These are phyloP conservation scores for Cataglyphis altisquamis DNA, from an alignment of 2,888 invertebrate genomes.

Conservation along the genomic window DNA sequence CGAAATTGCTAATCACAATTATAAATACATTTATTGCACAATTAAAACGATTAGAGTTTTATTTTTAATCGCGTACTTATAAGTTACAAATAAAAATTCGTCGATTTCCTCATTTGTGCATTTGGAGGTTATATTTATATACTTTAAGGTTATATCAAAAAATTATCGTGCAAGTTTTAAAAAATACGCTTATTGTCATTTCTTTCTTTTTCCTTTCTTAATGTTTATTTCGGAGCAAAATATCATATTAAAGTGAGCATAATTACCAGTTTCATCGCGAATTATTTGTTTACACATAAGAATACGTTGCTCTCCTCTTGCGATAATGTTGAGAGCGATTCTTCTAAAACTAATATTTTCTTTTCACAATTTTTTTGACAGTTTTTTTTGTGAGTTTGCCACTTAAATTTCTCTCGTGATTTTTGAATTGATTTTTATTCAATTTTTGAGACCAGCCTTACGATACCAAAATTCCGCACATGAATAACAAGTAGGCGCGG, in stretches of 20 bases:
- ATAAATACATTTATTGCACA: no score
- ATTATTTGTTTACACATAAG: constrained; percentile 20
- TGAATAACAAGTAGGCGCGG: no score
- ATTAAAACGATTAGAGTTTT: no score
- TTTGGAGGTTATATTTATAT: not conserved
- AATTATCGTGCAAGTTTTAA: not conserved
- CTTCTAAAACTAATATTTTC: no score
- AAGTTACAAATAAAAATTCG: no score
- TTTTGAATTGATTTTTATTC: not conserved
- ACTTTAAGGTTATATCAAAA: not conserved
- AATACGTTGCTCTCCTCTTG: not conserved
- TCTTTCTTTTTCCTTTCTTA: not conserved
- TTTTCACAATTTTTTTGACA: no score
- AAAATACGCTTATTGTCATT: not conserved
- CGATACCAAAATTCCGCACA: no score
- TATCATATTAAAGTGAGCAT: constrained; percentile 15
- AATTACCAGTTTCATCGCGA: constrained; percentile 71
- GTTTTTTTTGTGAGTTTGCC: not conserved
- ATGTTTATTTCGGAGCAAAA: no score
- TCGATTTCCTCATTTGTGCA: not conserved
- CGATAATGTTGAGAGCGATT: no score
- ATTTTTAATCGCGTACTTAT: no score
- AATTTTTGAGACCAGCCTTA: no score
- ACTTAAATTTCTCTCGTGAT: not conserved
- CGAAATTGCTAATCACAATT: no score